Base-by-base conservation (phyloP, 2,888 invertebrate genomes). In the Lagria hirta region DNA sequence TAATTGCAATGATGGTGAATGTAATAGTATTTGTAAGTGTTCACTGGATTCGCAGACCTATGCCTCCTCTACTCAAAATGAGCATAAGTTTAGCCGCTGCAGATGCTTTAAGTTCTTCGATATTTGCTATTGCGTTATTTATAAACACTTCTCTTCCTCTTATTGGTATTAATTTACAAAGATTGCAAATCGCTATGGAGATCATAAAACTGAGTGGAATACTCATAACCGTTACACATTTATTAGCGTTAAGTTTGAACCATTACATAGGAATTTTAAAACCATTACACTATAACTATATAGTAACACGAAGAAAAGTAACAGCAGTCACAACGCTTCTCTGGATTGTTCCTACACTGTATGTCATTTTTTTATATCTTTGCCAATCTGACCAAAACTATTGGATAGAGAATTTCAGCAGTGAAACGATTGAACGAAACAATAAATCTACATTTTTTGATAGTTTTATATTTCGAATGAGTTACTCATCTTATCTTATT, bases 251-350 rank as follows among this genome's bases (percentile, higher is more conserved):
- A 15, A 81, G 83, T 16, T 66, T 81, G 41, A 83, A 83, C 66
- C 84, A 84, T 62, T 84, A 82, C 68, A 69, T 83, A 22, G 83
- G 84, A 10, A 81, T 82, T 21, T 43, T 64, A 46, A 64, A 64
- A 48, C 84, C 84, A 1, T 71, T 84, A 4, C 81, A 80, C 54
- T 82, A 82, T 61, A 74, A 77, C n/a, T 74, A 78, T 7, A 77
- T 77, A 20, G 73, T 81, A 64, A 79, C 80, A 0, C 70, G 75
- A 40, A 64, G 73, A 23, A 75, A 74, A 48, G 76, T 77, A 1
- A 70, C 71, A 30, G 60, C 73, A 13, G 67, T 75, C 24, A 75
- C 79, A 4, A 61, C 73, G 21, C 47, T 76, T 3, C 66, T 82
- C 22, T 84, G 83, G 83, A 60, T 76, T 1, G 53, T 74, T 5